Evolutionary conservation across 2,888 invertebrate species (phyloP).

Genomic region (Himalopsyche kuldschensis): DNA sequence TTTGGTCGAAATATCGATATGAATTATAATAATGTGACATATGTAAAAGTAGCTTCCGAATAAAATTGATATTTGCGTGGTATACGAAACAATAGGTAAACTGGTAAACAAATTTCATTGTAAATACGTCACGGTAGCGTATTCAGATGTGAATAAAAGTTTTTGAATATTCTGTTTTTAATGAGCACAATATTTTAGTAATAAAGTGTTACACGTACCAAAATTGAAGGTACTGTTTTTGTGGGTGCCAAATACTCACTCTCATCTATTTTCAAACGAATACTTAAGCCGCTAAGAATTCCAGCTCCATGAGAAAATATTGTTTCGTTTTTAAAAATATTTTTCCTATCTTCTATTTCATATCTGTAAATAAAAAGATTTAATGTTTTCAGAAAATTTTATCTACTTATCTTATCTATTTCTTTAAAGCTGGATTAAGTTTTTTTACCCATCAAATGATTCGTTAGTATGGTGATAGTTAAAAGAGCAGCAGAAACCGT

Average conservation of each 20-base stretch:
- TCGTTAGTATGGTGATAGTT: slow-evolving; percentile 42
- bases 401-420: background rate
- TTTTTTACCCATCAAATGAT: slow-evolving; percentile 34
- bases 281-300: slow-evolving; percentile 45
- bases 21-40: too few relatives aligned
- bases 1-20: too few relatives aligned
- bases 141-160: too few relatives aligned
- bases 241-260: slow-evolving; percentile 44
- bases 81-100: too few relatives aligned
- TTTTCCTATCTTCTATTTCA: background rate
- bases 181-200: too few relatives aligned
- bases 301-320: slow-evolving; percentile 44
- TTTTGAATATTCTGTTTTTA: background rate
- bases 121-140: too few relatives aligned
- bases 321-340: background rate
- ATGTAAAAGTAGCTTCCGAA: background rate
- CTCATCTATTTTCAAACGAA: slow-evolving; percentile 45
- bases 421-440: background rate
- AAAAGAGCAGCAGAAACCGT: slow-evolving; percentile 46
- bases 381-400: too few relatives aligned
- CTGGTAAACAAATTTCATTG: too few relatives aligned
- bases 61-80: background rate
- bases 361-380: background rate
- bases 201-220: slow-evolving; percentile 35
- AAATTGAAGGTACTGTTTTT: slow-evolving; percentile 44